phyloP scores from a whole-genome alignment of 2,888 invertebrate genomes.

The Danaus chrysippus region DNA sequence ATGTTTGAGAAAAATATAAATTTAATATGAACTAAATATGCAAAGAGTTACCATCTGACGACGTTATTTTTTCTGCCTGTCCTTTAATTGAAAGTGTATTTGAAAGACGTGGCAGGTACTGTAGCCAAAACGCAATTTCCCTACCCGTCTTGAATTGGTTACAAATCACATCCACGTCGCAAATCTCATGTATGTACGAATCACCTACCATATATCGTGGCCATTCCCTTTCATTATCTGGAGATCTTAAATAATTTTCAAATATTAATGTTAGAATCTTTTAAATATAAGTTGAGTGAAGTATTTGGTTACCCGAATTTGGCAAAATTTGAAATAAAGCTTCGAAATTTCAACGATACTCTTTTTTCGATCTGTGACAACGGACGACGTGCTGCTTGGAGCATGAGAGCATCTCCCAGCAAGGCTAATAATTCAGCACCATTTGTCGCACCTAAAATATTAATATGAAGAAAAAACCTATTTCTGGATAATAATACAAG shows the following conservation, averaged over 20 bases:
- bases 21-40: slow-evolving; percentile 8
- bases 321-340: slow-evolving; percentile 64
- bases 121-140: slow-evolving; percentile 66
- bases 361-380: slow-evolving; percentile 80
- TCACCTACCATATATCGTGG: slow-evolving; percentile 76
- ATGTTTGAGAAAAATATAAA: slow-evolving; percentile 11
- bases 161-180: slow-evolving; percentile 32
- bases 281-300: neutral
- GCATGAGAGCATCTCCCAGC: slow-evolving; percentile 82
- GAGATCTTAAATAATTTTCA: slow-evolving; percentile 63
- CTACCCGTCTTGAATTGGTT: slow-evolving; percentile 39
- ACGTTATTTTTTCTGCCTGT: slow-evolving; percentile 52
- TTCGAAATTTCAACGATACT: slow-evolving; percentile 55
- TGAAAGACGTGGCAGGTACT: slow-evolving; percentile 61
- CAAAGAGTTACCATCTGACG: slow-evolving; percentile 44
- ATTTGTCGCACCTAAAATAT: slow-evolving; percentile 78
- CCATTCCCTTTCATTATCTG: slow-evolving; percentile 80
- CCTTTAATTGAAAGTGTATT: slow-evolving; percentile 42
- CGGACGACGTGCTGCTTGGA: slow-evolving; percentile 82
- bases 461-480: neutral
- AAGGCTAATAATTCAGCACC: slow-evolving; percentile 83
- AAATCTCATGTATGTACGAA: slow-evolving; percentile 70
- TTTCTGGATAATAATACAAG: no score
- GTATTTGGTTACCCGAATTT: slow-evolving; percentile 62
- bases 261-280: slow-evolving; percentile 11